Base-by-base conservation (phyloP, 2,113 vertebrate genomes). In the Bubo blakistoni region DNA sequence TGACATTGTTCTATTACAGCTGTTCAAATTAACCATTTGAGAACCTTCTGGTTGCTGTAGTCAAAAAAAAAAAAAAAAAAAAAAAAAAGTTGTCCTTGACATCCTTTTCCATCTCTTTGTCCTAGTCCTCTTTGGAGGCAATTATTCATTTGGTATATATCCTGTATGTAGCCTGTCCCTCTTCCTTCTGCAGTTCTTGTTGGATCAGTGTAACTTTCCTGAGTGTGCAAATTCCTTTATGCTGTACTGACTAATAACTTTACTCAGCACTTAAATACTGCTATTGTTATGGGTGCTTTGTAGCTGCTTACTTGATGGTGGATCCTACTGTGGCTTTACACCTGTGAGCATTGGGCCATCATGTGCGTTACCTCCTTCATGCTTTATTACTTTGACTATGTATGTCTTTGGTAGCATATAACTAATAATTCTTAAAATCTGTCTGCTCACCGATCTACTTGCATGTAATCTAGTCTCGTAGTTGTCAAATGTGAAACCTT, bases 11-110 rank as follows among this genome's bases (percentile, higher is more conserved):
- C 72, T 84, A 61, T 81, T 93, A 61, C n/a, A 91, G 77, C 24
- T 84, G 61, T 84, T 96, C 72, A 94, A 79, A 79, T 89, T 72
- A 93, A 91, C 76, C 30, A 42, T 89, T 93, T 95, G 72, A 94
- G 65, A 94, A 29, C 29, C 1, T 44, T 55, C 55, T 94, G 73
- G 63, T 38, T 93, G 59, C 57, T 81, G 59, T 66, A 78, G n/a
- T 63, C 1, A 92, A 87, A 92, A 70, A 36, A 70, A n/a, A n/a
- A n/a, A n/a, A n/a, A 83, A 42, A 42, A 42, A 44, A 42, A 42
- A 42, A 42, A 9, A 88, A 77, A 15, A 73, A 66, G 24, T 85
- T 84, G 61, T 87, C 84, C 81, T 86, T 88, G 67, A 62, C 24
- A 58, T 77, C 22, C 10, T 92, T 29, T 51, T 86, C 59, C 42